Conservation (phyloP, 2,113 vertebrate species). For the Lota lota region DNA sequence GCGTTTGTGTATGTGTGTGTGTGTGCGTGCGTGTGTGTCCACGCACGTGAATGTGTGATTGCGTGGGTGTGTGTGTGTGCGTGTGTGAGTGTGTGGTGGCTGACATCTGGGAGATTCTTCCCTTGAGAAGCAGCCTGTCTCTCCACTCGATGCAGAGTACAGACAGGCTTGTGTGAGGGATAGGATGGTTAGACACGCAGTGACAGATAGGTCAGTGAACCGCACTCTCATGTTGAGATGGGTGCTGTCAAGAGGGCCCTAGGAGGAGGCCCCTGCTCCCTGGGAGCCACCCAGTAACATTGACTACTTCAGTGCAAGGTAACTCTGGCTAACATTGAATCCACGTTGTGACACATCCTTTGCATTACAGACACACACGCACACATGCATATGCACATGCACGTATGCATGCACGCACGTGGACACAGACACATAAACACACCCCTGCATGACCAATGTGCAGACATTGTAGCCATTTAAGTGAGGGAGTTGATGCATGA, state of each 20-base stretch:
- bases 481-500: constrained; percentile 34
- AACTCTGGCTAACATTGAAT: no score
- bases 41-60: no score
- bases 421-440: constrained; percentile 12
- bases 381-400: no score
- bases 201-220: constrained; percentile 62
- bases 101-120: constrained; percentile 30
- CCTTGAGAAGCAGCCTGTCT: constrained; percentile 31
- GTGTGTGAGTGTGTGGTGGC: constrained; percentile 18
- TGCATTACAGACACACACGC: no score
- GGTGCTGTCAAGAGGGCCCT: constrained; percentile 56
- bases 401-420: no score
- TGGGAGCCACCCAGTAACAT: constrained; percentile 36
- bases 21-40: no score
- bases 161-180: constrained; percentile 42
- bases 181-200: constrained; percentile 41
- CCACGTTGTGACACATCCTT: no score
- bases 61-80: constrained; percentile 8
- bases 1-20: no score
- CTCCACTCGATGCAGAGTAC: constrained; percentile 1
- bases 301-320: constrained; percentile 57
- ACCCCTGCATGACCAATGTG: constrained; percentile 52
- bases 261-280: constrained; percentile 28
- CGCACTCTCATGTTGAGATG: constrained; percentile 51
- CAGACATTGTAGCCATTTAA: constrained; percentile 46